These are phyloP conservation scores for Enteromius afrohamiltoni DNA, from an alignment of 2,797 vertebrate species.

Conservation along the genomic window DNA sequence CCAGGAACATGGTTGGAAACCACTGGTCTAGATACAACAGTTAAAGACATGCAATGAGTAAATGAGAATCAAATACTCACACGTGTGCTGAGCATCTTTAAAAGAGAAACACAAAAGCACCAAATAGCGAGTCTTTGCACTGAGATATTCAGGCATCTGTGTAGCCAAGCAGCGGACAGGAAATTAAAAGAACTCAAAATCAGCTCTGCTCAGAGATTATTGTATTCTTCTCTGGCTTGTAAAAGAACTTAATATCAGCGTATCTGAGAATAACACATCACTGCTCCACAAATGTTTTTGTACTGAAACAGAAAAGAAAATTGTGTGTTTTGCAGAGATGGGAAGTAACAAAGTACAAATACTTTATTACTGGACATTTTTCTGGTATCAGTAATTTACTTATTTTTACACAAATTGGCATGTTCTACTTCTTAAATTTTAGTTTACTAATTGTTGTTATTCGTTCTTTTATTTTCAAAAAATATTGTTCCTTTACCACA, in stretches of 20 bases:
- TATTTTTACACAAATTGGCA: too few species aligned
- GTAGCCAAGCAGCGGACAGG: slow-evolving; percentile 40
- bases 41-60: too few species aligned
- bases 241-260: not conserved
- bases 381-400: not conserved
- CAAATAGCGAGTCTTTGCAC: slow-evolving; percentile 33
- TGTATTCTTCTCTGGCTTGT: slow-evolving; percentile 4
- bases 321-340: too few species aligned
- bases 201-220: slow-evolving; percentile 19
- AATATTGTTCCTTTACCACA: too few species aligned
- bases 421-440: too few species aligned
- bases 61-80: not conserved
- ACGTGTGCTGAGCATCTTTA: not conserved
- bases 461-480: too few species aligned
- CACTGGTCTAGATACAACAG: too few species aligned
- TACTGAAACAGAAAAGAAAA: slow-evolving; percentile 1
- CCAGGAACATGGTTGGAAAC: too few species aligned
- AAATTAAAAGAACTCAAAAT: slow-evolving; percentile 57
- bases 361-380: not conserved
- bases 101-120: slow-evolving; percentile 34
- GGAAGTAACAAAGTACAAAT: too few species aligned
- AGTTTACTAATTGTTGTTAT: too few species aligned
- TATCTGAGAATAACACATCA: too few species aligned
- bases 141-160: slow-evolving; percentile 55
- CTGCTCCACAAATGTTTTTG: too few species aligned